A percentile compares a stretch with the other conserved stretches of the same genome.
Conservation (phyloP, 2,888 invertebrate species). For the Sylvicola cinctus region DNA sequence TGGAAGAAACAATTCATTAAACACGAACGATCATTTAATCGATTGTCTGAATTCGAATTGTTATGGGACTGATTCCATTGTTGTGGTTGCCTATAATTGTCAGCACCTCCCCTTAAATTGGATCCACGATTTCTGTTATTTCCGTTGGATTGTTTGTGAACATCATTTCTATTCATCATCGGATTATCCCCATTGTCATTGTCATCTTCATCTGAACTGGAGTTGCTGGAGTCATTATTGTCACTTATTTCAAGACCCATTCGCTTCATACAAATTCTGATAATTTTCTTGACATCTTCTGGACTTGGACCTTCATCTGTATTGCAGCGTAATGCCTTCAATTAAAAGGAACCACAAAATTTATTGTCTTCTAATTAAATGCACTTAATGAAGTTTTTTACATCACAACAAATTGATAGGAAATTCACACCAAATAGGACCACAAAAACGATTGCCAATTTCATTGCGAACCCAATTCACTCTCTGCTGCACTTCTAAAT, state of each 20-base stretch:
- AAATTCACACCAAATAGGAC: too few relatives aligned
- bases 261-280: slow-evolving; percentile 33
- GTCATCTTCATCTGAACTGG: slow-evolving; percentile 14
- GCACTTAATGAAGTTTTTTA: too few relatives aligned
- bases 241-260: slow-evolving; percentile 11
- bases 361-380: too few relatives aligned
- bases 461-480: too few relatives aligned
- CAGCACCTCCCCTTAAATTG: neutral
- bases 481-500: too few relatives aligned
- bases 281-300: slow-evolving; percentile 33
- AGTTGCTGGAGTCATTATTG: slow-evolving; percentile 19
- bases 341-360: too few relatives aligned
- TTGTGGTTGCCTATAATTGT: neutral
- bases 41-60: slow-evolving; percentile 1
- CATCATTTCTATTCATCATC: slow-evolving; percentile 1
- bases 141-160: slow-evolving; percentile 1
- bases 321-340: slow-evolving; percentile 36
- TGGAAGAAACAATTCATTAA: slow-evolving; percentile 48
- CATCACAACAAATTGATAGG: slow-evolving; percentile 1
- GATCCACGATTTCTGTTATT: slow-evolving; percentile 1
- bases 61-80: neutral
- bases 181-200: slow-evolving; percentile 2
- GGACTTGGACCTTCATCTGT: slow-evolving; percentile 36
- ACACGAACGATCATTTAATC: slow-evolving; percentile 25
- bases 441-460: too few relatives aligned